Evolutionary conservation across 2,113 vertebrate species (phyloP), one percentile per base, ranked within the genome.

Genomic region (Gobio gobio): DNA sequence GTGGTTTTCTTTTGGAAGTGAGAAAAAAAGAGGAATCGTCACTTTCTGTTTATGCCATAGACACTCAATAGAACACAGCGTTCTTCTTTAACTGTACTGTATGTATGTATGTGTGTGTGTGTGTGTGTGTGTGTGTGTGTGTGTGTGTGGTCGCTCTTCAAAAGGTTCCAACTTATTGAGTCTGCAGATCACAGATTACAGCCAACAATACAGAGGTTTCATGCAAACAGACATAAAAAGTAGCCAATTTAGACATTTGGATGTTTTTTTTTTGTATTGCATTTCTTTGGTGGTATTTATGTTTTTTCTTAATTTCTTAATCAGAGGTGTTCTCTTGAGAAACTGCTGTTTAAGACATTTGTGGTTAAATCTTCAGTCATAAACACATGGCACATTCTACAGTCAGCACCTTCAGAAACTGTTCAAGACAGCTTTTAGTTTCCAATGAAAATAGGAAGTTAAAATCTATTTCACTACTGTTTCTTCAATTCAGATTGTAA

Each of bases 1-100:
- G 83, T 70, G 83, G 75, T 47, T 79, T 51, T 72, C 83, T 79
- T 54, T 29, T 79, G 64, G 33, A 78, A 78, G 61, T 29, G 61
- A 85, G 36, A 76, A n/a, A 26, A 63, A 70, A 85, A 85, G 61
- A 58, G 83, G 74, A 84, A 59, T 70, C 12, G 66, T 26, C 3
- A 54, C 49, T 79, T 85, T 85, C 76, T 70, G 63, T 78, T 78
- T 45, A 56, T 66, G 36, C 75, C 24, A 56, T 59, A 51, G 63
- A 72, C 66, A 58, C 75, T 58, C 61, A 36, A 51, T 16, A 61
- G 76, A 79, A 78, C 40, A 59, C 10, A 45, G 22, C 22, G 36
- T 79, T 59, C 33, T 79, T 59, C 33, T 68, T 70, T 79, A 58
- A 56, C 33, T 43, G 76, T 14, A 43, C 18, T 56, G 51, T 51